These are phyloP conservation scores for Drosophila austrosaltans DNA, from an alignment of 2,888 invertebrate species.

Conservation along the genomic window DNA sequence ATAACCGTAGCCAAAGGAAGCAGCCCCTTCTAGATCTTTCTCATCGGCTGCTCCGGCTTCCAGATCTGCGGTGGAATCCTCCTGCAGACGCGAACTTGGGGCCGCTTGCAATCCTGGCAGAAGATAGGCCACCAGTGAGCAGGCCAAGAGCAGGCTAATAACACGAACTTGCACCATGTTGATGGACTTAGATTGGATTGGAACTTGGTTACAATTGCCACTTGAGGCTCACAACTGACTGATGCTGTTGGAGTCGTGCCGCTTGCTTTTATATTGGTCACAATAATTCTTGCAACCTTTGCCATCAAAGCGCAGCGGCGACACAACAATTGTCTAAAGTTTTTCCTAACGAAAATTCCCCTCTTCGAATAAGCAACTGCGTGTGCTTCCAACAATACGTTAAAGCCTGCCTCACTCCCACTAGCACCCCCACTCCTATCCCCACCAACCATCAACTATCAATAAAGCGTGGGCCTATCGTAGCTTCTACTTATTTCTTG, in stretches of 20 bases:
- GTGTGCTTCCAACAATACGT: conserved; percentile 60
- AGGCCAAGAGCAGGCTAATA: conserved; percentile 57
- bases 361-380: conserved; percentile 64
- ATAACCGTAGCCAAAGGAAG: conserved; percentile 81
- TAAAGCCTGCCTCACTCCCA: conserved; percentile 14
- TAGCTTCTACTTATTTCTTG: conserved; percentile 70
- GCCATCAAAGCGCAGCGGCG: conserved; percentile 75
- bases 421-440: conserved; percentile 16
- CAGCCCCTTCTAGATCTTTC: conserved; percentile 80
- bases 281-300: conserved; percentile 70
- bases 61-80: conserved; percentile 63
- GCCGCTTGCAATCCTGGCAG: conserved; percentile 48
- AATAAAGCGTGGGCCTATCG: conserved; percentile 66
- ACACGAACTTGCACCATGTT: conserved; percentile 65
- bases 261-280: conserved; percentile 77
- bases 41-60: conserved; percentile 69
- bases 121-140: conserved; percentile 54
- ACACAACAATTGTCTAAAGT: conserved; percentile 71
- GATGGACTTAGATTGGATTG: conserved; percentile 3
- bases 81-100: conserved; percentile 69
- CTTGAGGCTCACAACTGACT: conserved; percentile 77
- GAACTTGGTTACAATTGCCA: conserved; percentile 62
- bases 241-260: conserved; percentile 53
- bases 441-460: conserved; percentile 46
- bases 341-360: conserved; percentile 54